Evolutionary conservation across 2,888 invertebrate genomes (phyloP), one percentile per base, ranked within the genome.

Genomic region (Chrysolina oricalcia): DNA sequence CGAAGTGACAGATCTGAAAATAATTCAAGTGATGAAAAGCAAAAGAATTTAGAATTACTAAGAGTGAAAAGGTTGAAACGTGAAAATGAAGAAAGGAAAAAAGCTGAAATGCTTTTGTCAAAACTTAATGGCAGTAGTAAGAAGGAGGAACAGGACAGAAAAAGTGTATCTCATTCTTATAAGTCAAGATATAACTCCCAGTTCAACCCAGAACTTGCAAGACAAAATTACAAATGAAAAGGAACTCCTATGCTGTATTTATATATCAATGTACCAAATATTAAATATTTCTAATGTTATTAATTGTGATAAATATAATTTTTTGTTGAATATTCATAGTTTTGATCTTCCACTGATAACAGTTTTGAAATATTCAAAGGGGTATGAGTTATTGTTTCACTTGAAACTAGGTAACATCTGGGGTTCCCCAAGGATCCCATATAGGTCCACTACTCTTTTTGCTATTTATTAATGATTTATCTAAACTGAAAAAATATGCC

Each of bases 191-290:
- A 99, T 87, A 98, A 98, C 89, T 97, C 97, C 2, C 98, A 98
- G 88, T 99, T 97, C 88, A 98, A 98, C 90, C 99, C 99, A 19
- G 93, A 95, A 88, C 87, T 96, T 69, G 96, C 96, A 15, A 93
- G 95, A 84, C 96, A 96, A 89, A 97, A 96, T 90, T 92, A 78
- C 62, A 72, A 10, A n/a, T 59, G 56, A 40, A 70, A 59, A 41
- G 21, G 10, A 62, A 41, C 17, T n/a, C n/a, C n/a, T 23, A 10
- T 15, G 63, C 11, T 19, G 13, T 48, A n/a, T 15, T 23, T 48
- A 65, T 21, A 2, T 27, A 27, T 67, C 21, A n/a, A n/a, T n/a
- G n/a, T n/a, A 41, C 11, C 23, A 46, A 56, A 6, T 19, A n/a
- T 56, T 21, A 13, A 23, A 10, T 13, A 9, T 19, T 21, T 48